Evolutionary conservation across 2,888 invertebrate species (phyloP).

Genomic region (Drosophila nr. medialis): DNA sequence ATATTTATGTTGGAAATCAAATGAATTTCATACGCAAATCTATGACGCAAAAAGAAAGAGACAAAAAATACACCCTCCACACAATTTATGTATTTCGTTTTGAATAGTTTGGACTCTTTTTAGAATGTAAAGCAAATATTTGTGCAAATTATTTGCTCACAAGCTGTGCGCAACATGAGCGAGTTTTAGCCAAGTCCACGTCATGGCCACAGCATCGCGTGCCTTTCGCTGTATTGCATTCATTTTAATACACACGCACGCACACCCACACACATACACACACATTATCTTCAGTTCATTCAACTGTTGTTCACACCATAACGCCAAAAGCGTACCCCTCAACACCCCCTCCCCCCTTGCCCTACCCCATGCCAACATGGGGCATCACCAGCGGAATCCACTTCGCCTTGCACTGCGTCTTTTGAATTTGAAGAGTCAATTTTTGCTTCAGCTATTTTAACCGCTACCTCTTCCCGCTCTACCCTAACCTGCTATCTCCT

Average conservation of each 20-base stretch:
- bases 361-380: background rate
- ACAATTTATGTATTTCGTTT: conserved; percentile 11
- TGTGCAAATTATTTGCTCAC: conserved; percentile 35
- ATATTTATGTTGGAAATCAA: conserved; percentile 15
- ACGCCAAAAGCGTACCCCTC: conserved; percentile 29
- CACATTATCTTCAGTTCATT: conserved; percentile 41
- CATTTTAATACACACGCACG: conserved; percentile 7
- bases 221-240: conserved; percentile 39
- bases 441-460: conserved; percentile 41
- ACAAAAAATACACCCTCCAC: background rate
- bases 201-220: conserved; percentile 43
- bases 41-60: background rate
- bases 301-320: conserved; percentile 56
- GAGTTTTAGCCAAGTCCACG: conserved; percentile 28
- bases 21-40: conserved; percentile 13
- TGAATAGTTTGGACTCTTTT: conserved; percentile 5
- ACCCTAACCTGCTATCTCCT: conserved; percentile 5
- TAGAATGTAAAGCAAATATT: conserved; percentile 37
- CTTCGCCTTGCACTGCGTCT: conserved; percentile 14
- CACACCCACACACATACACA: background rate
- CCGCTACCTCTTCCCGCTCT: background rate
- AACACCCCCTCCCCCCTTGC: background rate
- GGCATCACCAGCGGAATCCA: background rate
- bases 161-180: conserved; percentile 1
- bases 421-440: conserved; percentile 41